These are phyloP conservation scores for Glyptemys insculpta DNA, from an alignment of 2,797 vertebrate genomes.

Conservation along the genomic window DNA sequence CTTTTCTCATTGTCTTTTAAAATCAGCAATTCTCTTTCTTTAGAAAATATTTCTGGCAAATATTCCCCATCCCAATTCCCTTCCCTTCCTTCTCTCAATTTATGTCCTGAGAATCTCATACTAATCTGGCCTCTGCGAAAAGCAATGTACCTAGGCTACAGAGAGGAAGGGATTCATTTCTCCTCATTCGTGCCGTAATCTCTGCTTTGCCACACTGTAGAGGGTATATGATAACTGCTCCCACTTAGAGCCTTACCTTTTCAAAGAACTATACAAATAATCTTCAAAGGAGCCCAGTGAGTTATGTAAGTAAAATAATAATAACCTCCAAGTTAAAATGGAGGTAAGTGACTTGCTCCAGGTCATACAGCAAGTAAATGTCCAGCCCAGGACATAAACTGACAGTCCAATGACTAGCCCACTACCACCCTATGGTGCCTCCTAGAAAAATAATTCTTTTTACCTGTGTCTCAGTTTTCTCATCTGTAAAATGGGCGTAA, in stretches of 20 bases:
- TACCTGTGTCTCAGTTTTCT: not conserved
- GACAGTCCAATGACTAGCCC: not conserved
- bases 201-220: not conserved
- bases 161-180: not conserved
- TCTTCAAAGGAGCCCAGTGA: not conserved
- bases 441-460: not conserved
- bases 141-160: not conserved
- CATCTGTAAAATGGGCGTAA: not conserved
- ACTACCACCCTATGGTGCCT: not conserved
- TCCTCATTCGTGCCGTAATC: not conserved
- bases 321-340: not conserved
- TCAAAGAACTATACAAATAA: not conserved
- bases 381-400: conserved; percentile 4
- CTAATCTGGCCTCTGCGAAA: not conserved
- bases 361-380: not conserved
- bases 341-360: not conserved
- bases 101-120: not conserved
- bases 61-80: not conserved
- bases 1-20: not conserved
- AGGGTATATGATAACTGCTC: not conserved
- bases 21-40: not conserved
- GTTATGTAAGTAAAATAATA: not conserved
- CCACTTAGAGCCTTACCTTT: not conserved
- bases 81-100: accelerated
- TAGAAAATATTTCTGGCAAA: not conserved